These are phyloP conservation scores for Spisula subtruncata DNA, from an alignment of 2,888 invertebrate species.

Conservation along the genomic window DNA sequence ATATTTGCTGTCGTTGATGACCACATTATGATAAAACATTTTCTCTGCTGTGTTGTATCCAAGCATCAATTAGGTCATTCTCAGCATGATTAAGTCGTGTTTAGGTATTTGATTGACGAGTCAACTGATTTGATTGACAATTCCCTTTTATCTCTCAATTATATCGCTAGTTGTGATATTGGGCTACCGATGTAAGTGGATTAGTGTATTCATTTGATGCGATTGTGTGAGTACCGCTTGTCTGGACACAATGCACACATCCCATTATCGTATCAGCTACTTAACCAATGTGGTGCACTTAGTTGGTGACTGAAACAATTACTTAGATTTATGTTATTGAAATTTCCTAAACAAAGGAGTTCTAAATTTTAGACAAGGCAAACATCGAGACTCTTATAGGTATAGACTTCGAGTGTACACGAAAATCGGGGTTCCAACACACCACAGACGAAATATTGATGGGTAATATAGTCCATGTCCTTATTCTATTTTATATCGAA, in stretches of 20 bases:
- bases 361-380: too few species aligned
- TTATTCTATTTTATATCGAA: neutral
- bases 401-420: too few species aligned
- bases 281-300: too few species aligned
- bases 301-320: too few species aligned
- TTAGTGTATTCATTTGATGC: neutral
- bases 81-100: neutral
- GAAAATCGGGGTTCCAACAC: too few species aligned
- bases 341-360: too few species aligned
- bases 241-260: too few species aligned
- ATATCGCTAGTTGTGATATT: neutral
- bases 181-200: neutral
- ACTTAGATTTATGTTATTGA: too few species aligned
- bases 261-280: too few species aligned
- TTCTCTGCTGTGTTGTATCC: neutral
- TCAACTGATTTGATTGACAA: neutral
- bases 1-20: neutral
- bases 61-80: neutral
- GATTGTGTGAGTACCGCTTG: neutral
- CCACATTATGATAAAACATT: neutral
- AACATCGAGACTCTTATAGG: too few species aligned
- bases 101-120: neutral
- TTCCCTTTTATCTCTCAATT: neutral
- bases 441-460: too few species aligned
- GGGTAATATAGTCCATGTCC: too few species aligned